Evolutionary conservation across 2,888 invertebrate species (phyloP).

Genomic region (Bugula neritina): DNA sequence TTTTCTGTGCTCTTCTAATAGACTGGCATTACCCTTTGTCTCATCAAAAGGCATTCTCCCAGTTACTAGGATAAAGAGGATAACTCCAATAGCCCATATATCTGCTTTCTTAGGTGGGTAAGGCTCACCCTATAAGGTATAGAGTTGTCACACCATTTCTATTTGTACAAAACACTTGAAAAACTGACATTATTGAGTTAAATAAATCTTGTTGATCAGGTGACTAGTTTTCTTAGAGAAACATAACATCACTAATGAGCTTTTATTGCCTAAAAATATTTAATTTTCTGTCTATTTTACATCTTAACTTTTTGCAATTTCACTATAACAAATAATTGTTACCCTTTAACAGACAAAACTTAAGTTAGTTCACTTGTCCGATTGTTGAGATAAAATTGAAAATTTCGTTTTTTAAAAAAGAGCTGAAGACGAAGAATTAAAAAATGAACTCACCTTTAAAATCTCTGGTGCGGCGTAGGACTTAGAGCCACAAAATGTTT

Average conservation of each 20-base stretch:
- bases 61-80: constrained; percentile 54
- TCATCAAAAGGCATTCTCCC: constrained; percentile 56
- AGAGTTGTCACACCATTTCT: no score
- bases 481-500: constrained; percentile 57
- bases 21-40: constrained; percentile 46
- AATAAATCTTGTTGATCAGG: no score
- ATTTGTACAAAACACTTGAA: no score
- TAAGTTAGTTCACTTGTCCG: no score
- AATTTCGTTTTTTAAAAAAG: no score
- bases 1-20: constrained; percentile 45
- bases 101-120: constrained; percentile 56
- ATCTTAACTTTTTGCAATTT: no score
- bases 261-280: not conserved
- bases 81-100: constrained; percentile 56
- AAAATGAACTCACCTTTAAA: not conserved
- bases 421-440: not conserved
- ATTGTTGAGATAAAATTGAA: no score
- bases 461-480: constrained; percentile 44
- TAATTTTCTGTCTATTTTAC: no score
- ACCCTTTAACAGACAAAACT: no score
- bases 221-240: not conserved
- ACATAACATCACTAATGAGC: not conserved
- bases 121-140: constrained; percentile 55
- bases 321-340: no score
- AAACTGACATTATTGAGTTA: no score